phyloP scores from a whole-genome alignment of 2,888 invertebrate species.

The Lasioglossum marginatum region DNA sequence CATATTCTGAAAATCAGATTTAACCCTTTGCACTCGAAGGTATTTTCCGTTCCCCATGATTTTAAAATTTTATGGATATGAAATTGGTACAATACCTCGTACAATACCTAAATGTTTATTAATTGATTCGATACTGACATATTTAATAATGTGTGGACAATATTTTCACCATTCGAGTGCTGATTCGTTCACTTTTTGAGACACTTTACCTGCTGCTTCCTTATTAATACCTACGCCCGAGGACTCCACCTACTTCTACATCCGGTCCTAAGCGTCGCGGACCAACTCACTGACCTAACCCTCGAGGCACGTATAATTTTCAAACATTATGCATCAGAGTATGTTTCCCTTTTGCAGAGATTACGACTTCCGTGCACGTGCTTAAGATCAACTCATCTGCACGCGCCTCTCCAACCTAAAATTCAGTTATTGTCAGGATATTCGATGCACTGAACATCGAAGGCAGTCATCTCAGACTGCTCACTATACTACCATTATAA shows the following conservation, averaged over 20 bases:
- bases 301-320: conserved; percentile 62
- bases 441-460: conserved; percentile 1
- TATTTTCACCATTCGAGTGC: too few relatives aligned
- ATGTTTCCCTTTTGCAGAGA: conserved; percentile 38
- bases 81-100: too few relatives aligned
- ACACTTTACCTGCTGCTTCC: conserved; percentile 31
- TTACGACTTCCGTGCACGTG: conserved; percentile 66
- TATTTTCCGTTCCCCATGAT: too few relatives aligned
- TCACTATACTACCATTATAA: not conserved
- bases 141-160: too few relatives aligned
- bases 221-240: conserved; percentile 2
- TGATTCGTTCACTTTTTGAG: not conserved
- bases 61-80: too few relatives aligned
- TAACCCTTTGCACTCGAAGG: too few relatives aligned
- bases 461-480: not conserved
- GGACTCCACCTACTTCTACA: conserved; percentile 58
- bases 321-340: conserved; percentile 54
- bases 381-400: conserved; percentile 50
- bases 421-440: conserved; percentile 44
- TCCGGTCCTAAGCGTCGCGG: conserved; percentile 51
- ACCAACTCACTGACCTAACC: conserved; percentile 62
- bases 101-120: too few relatives aligned
- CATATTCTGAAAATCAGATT: too few relatives aligned
- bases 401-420: conserved; percentile 22
- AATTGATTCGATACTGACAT: too few relatives aligned